Percentiles rank a stretch among this genome's conserved stretches.
phyloP scores from a whole-genome alignment of 1,140 invertebrate genomes.

The Scaptomyza graminum region DNA sequence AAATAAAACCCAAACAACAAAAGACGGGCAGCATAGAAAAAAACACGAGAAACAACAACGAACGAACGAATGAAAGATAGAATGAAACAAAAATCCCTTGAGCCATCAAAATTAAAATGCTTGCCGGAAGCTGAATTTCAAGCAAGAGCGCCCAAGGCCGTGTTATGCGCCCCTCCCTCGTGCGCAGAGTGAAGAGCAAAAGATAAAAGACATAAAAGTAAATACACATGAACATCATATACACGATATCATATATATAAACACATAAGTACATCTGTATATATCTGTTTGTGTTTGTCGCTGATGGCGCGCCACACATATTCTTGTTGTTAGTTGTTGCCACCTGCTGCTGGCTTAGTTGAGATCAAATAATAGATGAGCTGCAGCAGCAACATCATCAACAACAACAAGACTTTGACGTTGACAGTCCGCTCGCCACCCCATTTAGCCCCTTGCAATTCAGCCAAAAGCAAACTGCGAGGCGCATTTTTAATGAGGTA shows the following conservation, averaged over 20 bases:
- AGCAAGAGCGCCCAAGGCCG: constrained; percentile 74
- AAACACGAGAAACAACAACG: constrained; percentile 38
- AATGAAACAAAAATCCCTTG: constrained; percentile 56
- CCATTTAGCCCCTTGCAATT: constrained; percentile 32
- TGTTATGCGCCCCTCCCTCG: constrained; percentile 61
- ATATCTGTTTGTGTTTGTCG: not conserved
- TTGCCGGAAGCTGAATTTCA: constrained; percentile 81
- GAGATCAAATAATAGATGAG: constrained; percentile 50
- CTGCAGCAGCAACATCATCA: not conserved
- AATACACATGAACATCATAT: constrained; percentile 2
- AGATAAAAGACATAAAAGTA: not conserved
- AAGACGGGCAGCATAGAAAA: constrained; percentile 28
- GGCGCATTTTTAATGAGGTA: constrained; percentile 72
- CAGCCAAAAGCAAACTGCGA: constrained; percentile 29
- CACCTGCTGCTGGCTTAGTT: constrained; percentile 55
- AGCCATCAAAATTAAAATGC: constrained; percentile 80
- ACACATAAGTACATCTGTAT: too few species aligned
- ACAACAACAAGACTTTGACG: not conserved
- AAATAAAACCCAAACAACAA: constrained; percentile 21
- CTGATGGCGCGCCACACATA: constrained; percentile 5
- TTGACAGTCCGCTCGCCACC: not conserved
- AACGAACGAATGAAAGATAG: not conserved
- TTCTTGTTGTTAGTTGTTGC: constrained; percentile 73
- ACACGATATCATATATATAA: not conserved
- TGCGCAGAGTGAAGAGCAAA: constrained; percentile 20